A percentile compares a stretch with the other conserved stretches of the same genome.
Conservation (phyloP, 2,113 vertebrate genomes). For the Neolamprologus kungweensis region DNA sequence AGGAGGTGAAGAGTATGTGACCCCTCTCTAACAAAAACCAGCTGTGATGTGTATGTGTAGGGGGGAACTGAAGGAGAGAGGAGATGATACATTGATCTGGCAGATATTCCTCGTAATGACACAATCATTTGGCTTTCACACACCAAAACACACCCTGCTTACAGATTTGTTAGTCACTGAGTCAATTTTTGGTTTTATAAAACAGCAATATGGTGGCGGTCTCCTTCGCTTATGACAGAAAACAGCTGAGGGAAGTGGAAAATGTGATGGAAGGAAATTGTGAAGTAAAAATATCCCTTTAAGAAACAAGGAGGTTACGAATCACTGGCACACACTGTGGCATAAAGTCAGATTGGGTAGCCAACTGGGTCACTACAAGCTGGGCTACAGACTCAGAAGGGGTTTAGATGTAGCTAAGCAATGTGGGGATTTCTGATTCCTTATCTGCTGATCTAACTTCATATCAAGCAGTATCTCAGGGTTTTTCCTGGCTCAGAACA, state of each 20-base stretch:
- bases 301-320: background rate
- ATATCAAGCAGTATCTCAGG: background rate
- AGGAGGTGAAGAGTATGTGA: conserved; percentile 67
- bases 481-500: background rate
- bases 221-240: background rate
- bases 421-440: background rate
- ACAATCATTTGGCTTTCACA: conserved; percentile 38
- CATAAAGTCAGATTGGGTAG: conserved; percentile 6
- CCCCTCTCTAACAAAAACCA: conserved; percentile 66
- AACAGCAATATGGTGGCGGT: background rate
- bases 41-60: conserved; percentile 46
- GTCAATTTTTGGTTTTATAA: background rate
- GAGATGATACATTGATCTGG: conserved; percentile 29
- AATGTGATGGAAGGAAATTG: background rate
- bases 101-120: conserved; percentile 38
- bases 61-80: conserved; percentile 20
- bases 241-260: conserved; percentile 29
- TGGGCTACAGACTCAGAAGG: background rate
- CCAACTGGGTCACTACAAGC: conserved; percentile 49
- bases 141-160: conserved; percentile 31
- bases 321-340: conserved; percentile 9
- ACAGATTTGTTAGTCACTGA: background rate
- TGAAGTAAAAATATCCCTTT: conserved; percentile 48
- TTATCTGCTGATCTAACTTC: background rate
- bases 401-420: background rate